Evolutionary conservation across 1,140 invertebrate genomes (phyloP), one percentile per base, ranked within the genome.

Genomic region (Asbolus verrucosus): DNA sequence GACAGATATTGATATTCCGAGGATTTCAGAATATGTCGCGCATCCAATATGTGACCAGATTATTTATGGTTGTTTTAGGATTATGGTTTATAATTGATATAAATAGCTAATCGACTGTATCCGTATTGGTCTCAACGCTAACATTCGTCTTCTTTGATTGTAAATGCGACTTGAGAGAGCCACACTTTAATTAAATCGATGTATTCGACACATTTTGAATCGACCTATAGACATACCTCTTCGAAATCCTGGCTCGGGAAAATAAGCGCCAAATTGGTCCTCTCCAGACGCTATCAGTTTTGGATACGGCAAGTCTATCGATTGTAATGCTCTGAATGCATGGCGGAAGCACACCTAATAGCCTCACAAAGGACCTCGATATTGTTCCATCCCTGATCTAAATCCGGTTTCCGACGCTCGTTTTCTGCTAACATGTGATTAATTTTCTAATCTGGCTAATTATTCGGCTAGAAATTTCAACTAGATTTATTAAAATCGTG

Each of bases 341-440:
- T 24, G 61, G 18, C 61, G 61, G 61, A 63, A 63, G 39, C 61
- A 63, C 61, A 63, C 61, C 61, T 63, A 63, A 63, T 63, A 63
- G 33, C 61, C 9, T 63, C 36, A 63, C 61, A 63, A 63, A 63
- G 41, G 61, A 39, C n/a, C 30, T 63, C 33, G 61, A 63, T 63
- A 33, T 41, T 63, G 61, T 63, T 63, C 61, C 33, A 36, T 16
- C 6, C n/a, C 15, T 30, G 19, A 38, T 39, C 30, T 18, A 63
- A 33, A 63, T 63, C 61, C 61, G 33, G 19, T 41, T 63, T 39
- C 54, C 54, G 54, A 14, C 33, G 9, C 61, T 63, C 16, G 31
- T 27, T 41, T 63, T 63, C 61, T 39, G 18, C 41, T 62, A 63
- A 63, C 33, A 31, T 38, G 11, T 63, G 61, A 63, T 33, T 63